A percentile compares a stretch with the other conserved stretches of the same genome.
phyloP scores from a whole-genome alignment of 2,797 vertebrate species.

The Cryptoblepharus egeriae region DNA sequence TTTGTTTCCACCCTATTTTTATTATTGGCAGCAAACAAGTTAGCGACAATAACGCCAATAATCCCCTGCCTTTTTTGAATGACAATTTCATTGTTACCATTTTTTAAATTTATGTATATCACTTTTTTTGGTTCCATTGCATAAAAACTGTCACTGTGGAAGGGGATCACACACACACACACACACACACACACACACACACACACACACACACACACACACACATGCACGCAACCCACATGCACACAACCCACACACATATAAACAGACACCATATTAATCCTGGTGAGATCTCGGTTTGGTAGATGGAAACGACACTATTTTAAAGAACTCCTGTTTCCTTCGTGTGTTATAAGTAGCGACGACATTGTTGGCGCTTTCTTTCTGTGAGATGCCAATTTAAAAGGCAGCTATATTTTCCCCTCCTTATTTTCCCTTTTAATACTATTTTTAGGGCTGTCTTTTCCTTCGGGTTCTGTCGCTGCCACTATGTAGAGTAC shows the following conservation, averaged over 20 bases:
- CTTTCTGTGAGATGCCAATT: neutral
- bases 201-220: neutral
- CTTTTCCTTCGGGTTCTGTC: neutral
- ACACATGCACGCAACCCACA: no score
- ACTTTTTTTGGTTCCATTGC: neutral
- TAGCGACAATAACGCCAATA: neutral
- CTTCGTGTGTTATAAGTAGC: neutral
- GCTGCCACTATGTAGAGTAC: neutral
- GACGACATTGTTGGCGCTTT: neutral
- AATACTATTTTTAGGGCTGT: neutral
- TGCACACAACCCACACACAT: no score
- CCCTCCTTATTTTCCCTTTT: neutral
- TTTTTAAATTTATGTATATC: conserved; percentile 25
- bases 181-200: neutral
- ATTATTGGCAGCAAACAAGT: neutral
- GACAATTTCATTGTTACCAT: conserved; percentile 18
- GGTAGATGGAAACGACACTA: neutral
- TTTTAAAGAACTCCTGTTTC: neutral
- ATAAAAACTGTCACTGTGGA: neutral
- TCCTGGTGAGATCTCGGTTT: neutral
- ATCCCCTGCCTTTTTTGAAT: neutral
- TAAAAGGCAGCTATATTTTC: neutral
- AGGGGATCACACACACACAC: neutral
- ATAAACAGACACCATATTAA: neutral
- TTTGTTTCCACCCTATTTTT: neutral